Conservation (phyloP, 2,113 vertebrate species). For the Colinus virginianus region DNA sequence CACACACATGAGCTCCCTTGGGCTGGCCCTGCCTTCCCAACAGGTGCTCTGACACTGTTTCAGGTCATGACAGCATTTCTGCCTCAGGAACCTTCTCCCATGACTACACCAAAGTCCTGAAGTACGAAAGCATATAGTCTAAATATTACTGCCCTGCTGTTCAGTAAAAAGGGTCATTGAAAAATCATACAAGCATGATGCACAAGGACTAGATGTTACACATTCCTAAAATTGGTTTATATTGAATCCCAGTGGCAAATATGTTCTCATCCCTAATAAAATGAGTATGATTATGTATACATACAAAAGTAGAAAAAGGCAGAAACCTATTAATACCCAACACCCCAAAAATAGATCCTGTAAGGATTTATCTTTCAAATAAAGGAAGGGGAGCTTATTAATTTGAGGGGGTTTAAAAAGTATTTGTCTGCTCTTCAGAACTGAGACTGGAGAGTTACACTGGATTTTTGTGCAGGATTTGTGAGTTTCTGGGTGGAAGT, state of each 20-base stretch:
- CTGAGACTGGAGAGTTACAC: neutral
- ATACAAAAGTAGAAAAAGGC: neutral
- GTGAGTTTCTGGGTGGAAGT: neutral
- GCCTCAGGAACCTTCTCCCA: neutral
- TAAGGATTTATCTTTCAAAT: neutral
- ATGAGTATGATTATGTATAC: neutral
- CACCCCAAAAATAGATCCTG: neutral
- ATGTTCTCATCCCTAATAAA: neutral
- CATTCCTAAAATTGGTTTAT: neutral
- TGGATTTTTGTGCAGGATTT: neutral
- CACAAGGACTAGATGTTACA: neutral
- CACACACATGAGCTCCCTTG: too few relatives aligned
- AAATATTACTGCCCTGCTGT: neutral
- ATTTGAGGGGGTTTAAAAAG: fast-evolving
- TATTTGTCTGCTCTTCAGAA: neutral
- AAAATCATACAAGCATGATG: neutral
- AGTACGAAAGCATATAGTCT: fast-evolving
- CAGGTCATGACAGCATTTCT: too few relatives aligned
- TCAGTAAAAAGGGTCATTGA: neutral
- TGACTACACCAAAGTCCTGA: neutral
- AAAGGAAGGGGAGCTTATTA: neutral
- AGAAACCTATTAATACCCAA: neutral
- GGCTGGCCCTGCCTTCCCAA: too few relatives aligned
- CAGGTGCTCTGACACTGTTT: too few relatives aligned
- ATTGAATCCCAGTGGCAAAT: neutral